Evolutionary conservation across 2,797 vertebrate genomes (phyloP), one percentile per base, ranked within the genome.

Genomic region (Bradypodion pumilum): DNA sequence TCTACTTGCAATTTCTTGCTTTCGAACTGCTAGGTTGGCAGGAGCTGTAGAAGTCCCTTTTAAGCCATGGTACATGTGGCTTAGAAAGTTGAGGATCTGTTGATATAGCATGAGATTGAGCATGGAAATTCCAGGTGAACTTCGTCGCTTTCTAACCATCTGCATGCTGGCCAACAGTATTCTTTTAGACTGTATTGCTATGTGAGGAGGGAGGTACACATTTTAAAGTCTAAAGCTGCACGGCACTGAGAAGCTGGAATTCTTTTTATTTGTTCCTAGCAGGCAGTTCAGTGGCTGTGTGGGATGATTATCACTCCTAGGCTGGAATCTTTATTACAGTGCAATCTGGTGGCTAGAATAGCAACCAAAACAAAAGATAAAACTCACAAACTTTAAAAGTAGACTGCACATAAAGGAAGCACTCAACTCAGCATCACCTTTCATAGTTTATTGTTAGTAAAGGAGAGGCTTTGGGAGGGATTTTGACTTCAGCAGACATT

Each of bases 321-420:
- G 85, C 85, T 94, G 94, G 93, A 94, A 95, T 94, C 92, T 95
- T 95, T 95, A 95, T 95, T 92, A 93, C 91, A 87, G 91, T 93
- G 91, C 91, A 94, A 90, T 94, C 93, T 93, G 91, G 85, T 94
- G 89, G 91, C 91, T 93, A 87, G 89, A 91, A 94, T 90, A 92
- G 25, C 63, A 46, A 68, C 63, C 93, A 94, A 19, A 81, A 81
- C 56, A 72, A 79, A 93, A 94, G 92, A 92, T 92, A 93, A 94
- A 93, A 92, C 85, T 69, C 89, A 91, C 88, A 88, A 85, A n/a
- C 85, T 83, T 93, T 91, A 92, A 91, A 94, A 91, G 92, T 91
- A 91, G 91, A 90, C 91, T 65, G 56, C 9, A 42, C 88, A 89
- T 93, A 93, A 93, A 92, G 88, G 72, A 86, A 13, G 86, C 89